Conservation (phyloP, 2,888 invertebrate species). For the Coleophora flavipennella region DNA sequence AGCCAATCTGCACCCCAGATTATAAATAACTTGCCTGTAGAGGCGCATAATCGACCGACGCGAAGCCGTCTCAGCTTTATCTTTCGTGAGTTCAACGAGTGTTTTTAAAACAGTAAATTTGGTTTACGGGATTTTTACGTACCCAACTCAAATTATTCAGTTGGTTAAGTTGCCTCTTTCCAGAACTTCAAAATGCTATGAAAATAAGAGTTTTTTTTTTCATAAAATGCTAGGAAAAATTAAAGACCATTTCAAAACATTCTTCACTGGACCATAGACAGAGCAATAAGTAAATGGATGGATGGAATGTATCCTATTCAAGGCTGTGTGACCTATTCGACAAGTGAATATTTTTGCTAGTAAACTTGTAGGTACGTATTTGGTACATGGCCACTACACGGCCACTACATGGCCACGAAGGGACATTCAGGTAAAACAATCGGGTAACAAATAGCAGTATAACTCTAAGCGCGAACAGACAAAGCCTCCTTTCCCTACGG, state of each 20-base stretch:
- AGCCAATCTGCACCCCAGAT: slow-evolving; percentile 67
- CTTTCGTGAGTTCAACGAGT: slow-evolving; percentile 53
- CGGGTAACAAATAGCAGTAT: slow-evolving; percentile 20
- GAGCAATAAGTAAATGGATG: no score
- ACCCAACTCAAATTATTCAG: slow-evolving; percentile 51
- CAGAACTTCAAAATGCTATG: no score
- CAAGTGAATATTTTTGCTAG: no score
- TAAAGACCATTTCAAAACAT: no score
- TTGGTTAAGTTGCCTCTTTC: slow-evolving; percentile 22
- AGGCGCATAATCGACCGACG: slow-evolving; percentile 48
- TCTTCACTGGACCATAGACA: no score
- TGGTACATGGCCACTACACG: neutral
- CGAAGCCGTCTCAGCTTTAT: slow-evolving; percentile 49
- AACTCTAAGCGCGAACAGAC: slow-evolving; percentile 15
- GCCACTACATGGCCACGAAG: neutral
- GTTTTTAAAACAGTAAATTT: slow-evolving; percentile 53
- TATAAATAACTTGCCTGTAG: slow-evolving; percentile 64
- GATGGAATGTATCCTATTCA: no score
- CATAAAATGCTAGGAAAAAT: no score
- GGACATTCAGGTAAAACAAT: slow-evolving; percentile 22
- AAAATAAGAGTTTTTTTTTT: no score
- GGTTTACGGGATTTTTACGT: slow-evolving; percentile 56
- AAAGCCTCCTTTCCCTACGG: slow-evolving; percentile 28
- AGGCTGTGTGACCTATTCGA: no score
- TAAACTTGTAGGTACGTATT: no score